Evolutionary conservation across 2,113 vertebrate species (phyloP).

Genomic region (Pollimyrus isidori): DNA sequence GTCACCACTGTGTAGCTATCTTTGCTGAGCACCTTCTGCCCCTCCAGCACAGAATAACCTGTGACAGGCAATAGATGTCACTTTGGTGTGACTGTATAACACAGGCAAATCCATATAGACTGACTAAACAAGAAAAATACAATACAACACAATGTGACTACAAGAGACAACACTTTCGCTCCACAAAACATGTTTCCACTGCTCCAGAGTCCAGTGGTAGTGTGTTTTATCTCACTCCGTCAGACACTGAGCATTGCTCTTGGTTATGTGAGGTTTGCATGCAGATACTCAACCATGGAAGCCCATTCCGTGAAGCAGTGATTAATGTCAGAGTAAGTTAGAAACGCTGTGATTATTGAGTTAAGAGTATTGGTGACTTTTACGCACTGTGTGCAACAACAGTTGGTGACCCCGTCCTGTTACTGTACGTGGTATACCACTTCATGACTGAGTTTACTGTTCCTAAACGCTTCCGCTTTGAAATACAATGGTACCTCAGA

Average conservation of each 20-base stretch:
- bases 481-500: neutral
- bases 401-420: neutral
- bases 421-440: neutral
- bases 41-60: slow-evolving; percentile 77
- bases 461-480: neutral
- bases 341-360: neutral
- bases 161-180: neutral
- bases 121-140: neutral
- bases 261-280: neutral
- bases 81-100: neutral
- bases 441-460: neutral
- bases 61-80: neutral
- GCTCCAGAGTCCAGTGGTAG: neutral
- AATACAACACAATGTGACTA: neutral
- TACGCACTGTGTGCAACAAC: neutral
- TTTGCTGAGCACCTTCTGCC: slow-evolving; percentile 58
- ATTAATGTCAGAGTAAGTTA: neutral
- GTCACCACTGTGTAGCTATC: slow-evolving; percentile 67
- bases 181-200: neutral
- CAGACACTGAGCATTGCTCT: neutral
- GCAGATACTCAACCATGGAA: neutral
- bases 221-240: neutral
- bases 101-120: neutral
- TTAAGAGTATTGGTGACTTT: neutral
- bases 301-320: neutral